A percentile compares a stretch with the other conserved stretches of the same genome.
phyloP scores from a whole-genome alignment of 2,113 vertebrate genomes.

The Megaceryle torquata region DNA sequence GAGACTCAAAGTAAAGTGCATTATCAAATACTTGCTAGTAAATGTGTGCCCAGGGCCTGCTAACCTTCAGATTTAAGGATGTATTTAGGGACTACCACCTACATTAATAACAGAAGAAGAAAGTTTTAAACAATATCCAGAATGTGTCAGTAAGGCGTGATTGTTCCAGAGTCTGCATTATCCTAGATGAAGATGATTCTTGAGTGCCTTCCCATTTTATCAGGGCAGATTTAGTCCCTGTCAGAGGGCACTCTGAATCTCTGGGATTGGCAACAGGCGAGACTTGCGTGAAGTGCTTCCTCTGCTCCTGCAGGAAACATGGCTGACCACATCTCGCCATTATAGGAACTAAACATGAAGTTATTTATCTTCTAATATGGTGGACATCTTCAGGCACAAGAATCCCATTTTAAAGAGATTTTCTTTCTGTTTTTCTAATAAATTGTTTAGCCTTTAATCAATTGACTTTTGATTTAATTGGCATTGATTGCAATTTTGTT shows the following conservation, averaged over 20 bases:
- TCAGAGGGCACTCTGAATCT: background rate
- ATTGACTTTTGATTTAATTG: background rate
- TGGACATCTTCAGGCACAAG: background rate
- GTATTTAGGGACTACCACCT: background rate
- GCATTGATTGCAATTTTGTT: background rate
- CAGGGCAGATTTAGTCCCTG: background rate
- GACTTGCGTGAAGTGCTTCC: background rate
- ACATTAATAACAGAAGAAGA: background rate
- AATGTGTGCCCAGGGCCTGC: background rate
- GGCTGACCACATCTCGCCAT: background rate
- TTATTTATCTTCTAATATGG: background rate
- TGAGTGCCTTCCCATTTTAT: background rate
- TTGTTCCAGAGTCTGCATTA: background rate
- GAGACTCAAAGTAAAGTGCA: background rate
- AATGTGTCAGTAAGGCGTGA: background rate
- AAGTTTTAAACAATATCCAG: background rate
- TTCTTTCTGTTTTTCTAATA: background rate
- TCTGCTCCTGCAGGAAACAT: background rate
- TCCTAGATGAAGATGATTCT: background rate
- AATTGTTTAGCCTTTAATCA: background rate
- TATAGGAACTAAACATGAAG: background rate
- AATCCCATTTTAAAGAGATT: background rate
- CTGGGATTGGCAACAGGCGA: background rate
- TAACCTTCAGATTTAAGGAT: background rate
- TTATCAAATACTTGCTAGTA: background rate